Conservation (phyloP, 2,113 vertebrate genomes). For the Brienomyrus longianalis region DNA sequence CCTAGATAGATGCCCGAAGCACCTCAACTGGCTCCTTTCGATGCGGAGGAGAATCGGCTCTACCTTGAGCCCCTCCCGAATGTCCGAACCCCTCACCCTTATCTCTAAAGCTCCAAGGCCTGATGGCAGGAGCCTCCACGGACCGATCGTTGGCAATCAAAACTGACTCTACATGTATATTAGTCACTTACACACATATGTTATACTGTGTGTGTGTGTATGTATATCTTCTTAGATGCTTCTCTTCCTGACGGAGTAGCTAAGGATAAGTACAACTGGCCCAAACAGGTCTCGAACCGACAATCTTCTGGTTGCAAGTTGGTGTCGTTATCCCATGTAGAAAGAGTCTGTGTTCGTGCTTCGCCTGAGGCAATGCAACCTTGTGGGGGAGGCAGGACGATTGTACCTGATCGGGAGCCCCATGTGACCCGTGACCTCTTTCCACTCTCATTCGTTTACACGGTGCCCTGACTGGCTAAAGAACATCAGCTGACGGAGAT, state of each 20-base stretch:
- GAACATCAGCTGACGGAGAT: not conserved
- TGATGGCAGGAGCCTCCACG: no score
- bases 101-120: no score
- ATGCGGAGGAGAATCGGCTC: no score
- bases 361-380: not conserved
- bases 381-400: not conserved
- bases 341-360: not conserved
- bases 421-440: not conserved
- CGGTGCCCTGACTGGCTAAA: not conserved
- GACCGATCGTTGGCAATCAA: not conserved
- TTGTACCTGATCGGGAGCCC: not conserved
- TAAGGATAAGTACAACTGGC: not conserved
- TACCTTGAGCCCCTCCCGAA: no score
- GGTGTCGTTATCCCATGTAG: not conserved
- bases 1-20: no score
- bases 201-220: no score
- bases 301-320: not conserved
- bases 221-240: not conserved
- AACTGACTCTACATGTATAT: no score
- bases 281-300: not conserved
- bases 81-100: no score
- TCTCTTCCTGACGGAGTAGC: not conserved
- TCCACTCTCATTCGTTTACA: not conserved
- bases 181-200: no score
- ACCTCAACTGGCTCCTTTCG: no score